Evolutionary conservation across 2,113 vertebrate species (phyloP).

Genomic region (Fukomys damarensis): DNA sequence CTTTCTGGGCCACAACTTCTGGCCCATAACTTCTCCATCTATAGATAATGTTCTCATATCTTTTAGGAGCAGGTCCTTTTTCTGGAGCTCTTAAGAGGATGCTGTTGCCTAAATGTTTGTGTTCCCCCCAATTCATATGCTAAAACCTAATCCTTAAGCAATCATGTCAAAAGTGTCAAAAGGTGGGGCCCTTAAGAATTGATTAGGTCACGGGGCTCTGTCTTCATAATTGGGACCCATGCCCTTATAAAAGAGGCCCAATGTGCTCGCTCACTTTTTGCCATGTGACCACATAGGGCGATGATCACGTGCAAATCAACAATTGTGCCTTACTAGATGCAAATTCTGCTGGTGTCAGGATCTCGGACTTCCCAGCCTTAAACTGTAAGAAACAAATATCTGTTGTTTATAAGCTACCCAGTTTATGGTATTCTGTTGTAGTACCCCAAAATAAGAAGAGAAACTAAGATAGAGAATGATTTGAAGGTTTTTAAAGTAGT

Average conservation of each 20-base stretch:
- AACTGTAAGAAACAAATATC: not conserved
- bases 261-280: not conserved
- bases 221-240: not conserved
- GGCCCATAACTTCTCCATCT: not conserved
- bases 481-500: not conserved
- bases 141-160: not conserved
- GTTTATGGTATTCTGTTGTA: not conserved
- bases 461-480: not conserved
- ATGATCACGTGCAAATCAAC: too few species aligned
- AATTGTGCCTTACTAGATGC: not conserved
- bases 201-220: not conserved
- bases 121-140: not conserved
- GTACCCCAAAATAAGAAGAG: not conserved
- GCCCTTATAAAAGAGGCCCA: not conserved
- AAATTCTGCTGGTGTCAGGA: not conserved
- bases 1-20: not conserved
- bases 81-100: not conserved
- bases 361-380: not conserved
- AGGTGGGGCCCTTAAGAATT: not conserved
- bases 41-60: not conserved
- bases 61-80: not conserved
- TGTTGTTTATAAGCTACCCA: not conserved
- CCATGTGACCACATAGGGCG: not conserved
- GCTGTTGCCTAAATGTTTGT: not conserved
- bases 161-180: too few species aligned